Percentiles rank a stretch among this genome's conserved stretches.
These are phyloP conservation scores for Hermaeophaga mercurialis DNA, from an alignment of 2,888 invertebrate species.

Conservation along the genomic window DNA sequence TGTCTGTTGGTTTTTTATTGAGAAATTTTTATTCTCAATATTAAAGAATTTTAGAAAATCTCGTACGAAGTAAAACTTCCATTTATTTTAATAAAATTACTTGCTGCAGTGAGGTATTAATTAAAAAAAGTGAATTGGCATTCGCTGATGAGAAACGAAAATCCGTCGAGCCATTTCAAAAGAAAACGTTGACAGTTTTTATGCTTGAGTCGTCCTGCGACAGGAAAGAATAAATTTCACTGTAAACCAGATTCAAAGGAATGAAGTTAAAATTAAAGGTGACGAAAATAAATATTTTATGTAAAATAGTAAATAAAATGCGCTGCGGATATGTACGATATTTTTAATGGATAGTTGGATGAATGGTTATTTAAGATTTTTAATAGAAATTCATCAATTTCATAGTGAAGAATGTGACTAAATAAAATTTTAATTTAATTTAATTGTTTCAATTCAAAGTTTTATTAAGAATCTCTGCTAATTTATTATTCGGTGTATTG, in stretches of 20 bases:
- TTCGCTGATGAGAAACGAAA: not conserved
- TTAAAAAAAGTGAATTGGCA: too few species aligned
- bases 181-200: constrained; percentile 40
- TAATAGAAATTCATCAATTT: not conserved
- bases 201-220: constrained; percentile 42
- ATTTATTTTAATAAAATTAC: too few species aligned
- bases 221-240: constrained; percentile 51
- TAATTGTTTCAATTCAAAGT: too few species aligned
- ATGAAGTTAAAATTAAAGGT: constrained; percentile 40
- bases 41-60: too few species aligned
- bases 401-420: too few species aligned
- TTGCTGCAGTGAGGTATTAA: too few species aligned
- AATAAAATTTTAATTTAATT: too few species aligned
- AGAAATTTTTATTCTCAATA: too few species aligned
- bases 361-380: not conserved
- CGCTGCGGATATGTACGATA: not conserved
- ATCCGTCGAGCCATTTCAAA: constrained; percentile 21
- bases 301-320: constrained; percentile 9
- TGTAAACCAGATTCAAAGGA: constrained; percentile 46
- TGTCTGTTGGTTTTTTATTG: too few species aligned
- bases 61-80: too few species aligned
- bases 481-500: too few species aligned
- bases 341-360: constrained; percentile 2
- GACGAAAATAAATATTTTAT: constrained; percentile 44
- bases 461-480: too few species aligned